Base-by-base conservation (phyloP, 2,888 invertebrate species). In the Vanessa cardui region DNA sequence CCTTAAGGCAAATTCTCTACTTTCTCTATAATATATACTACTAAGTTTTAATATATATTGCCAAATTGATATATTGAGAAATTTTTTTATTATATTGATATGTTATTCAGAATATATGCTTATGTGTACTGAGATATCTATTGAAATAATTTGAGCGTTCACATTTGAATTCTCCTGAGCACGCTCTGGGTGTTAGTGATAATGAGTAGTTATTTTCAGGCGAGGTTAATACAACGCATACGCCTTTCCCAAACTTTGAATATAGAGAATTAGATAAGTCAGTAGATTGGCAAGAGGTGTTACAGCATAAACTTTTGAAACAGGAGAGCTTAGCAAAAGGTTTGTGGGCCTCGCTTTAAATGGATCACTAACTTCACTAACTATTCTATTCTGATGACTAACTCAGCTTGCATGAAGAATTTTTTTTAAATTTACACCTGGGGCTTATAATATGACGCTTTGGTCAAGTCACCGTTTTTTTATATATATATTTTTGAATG, bases 251-350 rank as follows among this genome's bases (percentile, higher is more conserved):
- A 79, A 90, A 88, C 82, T 77, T 83, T 75, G 81, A 83, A 71
- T 92, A 92, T 84, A 90, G 81, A 87, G 91, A 92, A 78, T 89
- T 92, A 92, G 92, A 92, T 90, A 89, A 87, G 75, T 92, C 92
- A 69, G 89, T 92, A 89, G 90, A 92, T 87, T 92, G 92, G 92
- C 84, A 81, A 73, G 89, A 90, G 66, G 83, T 92, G 58, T 82
- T 91, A 78, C 86, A 81, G 66, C 86, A 88, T 81, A 89, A 87
- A 80, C 80, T 72, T 75, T 76, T 79, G 77, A 83, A 81, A 78
- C 83, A 82, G 74, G 81, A 86, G 74, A 75, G 87, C 84, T 85
- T 90, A 76, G 86, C 82, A 86, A 86, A 87, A 92, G 92, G 91
- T 92, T 90, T 79, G 92, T 92, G 89, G 90, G 90, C 78, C 79